Percentiles rank a stretch among this genome's conserved stretches.
Conservation (phyloP, 2,113 vertebrate species). For the Oncorhynchus gorbuscha region DNA sequence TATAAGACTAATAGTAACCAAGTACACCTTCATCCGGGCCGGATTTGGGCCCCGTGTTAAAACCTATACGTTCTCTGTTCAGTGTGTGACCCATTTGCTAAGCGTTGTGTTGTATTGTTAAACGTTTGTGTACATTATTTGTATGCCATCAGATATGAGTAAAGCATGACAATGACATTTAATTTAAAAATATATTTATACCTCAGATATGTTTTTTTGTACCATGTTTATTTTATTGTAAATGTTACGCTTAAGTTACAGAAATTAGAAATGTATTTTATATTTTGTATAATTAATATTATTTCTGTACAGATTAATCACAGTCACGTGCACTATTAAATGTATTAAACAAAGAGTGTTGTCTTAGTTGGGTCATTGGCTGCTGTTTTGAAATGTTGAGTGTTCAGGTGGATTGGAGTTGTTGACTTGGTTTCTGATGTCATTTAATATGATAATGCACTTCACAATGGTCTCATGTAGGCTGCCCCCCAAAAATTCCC, state of each 20-base stretch:
- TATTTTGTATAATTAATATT: constrained; percentile 87
- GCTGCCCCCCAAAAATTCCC: background rate
- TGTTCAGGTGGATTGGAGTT: too few relatives aligned
- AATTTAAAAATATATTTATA: constrained; percentile 99
- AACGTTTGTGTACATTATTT: constrained; percentile 76
- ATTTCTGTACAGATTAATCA: constrained; percentile 95
- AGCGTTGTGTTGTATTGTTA: constrained; percentile 75
- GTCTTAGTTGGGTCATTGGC: background rate
- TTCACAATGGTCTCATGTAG: background rate
- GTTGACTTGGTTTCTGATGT: background rate
- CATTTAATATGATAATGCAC: background rate
- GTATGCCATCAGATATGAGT: constrained; percentile 84
- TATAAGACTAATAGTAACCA: constrained; percentile 31
- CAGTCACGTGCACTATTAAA: constrained; percentile 96
- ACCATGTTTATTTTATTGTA: constrained; percentile 83
- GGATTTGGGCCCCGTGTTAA: too few relatives aligned
- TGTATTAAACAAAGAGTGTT: constrained; percentile 75
- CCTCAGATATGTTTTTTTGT: constrained; percentile 89
- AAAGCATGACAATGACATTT: constrained; percentile 91
- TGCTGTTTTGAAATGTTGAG: background rate
- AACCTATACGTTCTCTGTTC: too few relatives aligned
- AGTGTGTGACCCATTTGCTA: too few relatives aligned
- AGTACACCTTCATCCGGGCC: constrained; percentile 19
- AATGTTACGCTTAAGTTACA: constrained; percentile 88
- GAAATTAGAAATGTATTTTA: constrained; percentile 89